Percentiles rank a stretch among this genome's conserved stretches.
phyloP scores from a whole-genome alignment of 2,113 vertebrate genomes.

The Bos indicus region DNA sequence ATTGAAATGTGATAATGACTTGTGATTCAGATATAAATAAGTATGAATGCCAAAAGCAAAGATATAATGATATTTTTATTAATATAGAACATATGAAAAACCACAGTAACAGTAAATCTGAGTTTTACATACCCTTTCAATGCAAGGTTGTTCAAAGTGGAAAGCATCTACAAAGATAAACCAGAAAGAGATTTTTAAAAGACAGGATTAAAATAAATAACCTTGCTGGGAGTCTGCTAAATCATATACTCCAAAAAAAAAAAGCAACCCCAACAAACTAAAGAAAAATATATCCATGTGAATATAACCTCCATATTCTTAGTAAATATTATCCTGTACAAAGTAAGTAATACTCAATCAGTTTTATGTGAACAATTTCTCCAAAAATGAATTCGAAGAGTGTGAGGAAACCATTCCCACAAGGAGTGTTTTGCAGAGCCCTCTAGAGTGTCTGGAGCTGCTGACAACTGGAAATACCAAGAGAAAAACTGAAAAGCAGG shows the following conservation, averaged over 20 bases:
- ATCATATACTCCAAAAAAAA: neutral
- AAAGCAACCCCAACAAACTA: neutral
- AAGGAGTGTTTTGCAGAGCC: neutral
- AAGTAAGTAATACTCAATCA: neutral
- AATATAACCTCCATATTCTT: neutral
- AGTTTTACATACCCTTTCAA: neutral
- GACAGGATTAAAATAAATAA: constrained; percentile 3
- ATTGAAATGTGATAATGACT: neutral
- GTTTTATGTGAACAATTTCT: neutral
- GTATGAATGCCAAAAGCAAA: neutral
- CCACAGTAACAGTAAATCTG: neutral
- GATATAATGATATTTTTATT: neutral
- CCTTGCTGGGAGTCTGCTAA: neutral
- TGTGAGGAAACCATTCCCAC: neutral
- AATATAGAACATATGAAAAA: neutral
- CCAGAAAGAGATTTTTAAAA: neutral
- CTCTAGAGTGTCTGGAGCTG: neutral
- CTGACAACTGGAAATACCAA: neutral
- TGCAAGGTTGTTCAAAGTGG: neutral
- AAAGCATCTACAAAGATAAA: constrained; percentile 16
- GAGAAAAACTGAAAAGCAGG: neutral
- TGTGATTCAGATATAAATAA: neutral
- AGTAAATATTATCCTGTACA: neutral
- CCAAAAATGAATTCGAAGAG: neutral
- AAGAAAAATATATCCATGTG: neutral